These are phyloP conservation scores for Plagodis pulveraria DNA, from an alignment of 2,888 invertebrate genomes.

Conservation along the genomic window DNA sequence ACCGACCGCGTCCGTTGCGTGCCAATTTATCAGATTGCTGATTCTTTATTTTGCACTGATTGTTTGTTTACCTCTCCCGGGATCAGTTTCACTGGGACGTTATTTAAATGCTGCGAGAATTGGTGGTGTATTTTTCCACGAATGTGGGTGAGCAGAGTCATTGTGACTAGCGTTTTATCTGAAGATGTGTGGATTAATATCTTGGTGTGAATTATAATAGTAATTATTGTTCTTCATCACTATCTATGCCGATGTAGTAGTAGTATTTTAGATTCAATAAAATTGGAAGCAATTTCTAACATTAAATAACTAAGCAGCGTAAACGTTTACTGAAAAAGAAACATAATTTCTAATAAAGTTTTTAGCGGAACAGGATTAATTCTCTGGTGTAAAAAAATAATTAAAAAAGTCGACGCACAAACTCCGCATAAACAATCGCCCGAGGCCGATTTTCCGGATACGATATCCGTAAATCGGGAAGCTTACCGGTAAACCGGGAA, in stretches of 20 bases:
- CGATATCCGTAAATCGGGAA: slow-evolving; percentile 42
- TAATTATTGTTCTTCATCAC: too few species aligned
- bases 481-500: slow-evolving; percentile 48
- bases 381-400: slow-evolving; percentile 15
- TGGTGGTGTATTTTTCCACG: slow-evolving; percentile 5
- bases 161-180: too few species aligned
- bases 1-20: slow-evolving; percentile 13
- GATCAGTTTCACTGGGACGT: slow-evolving; percentile 18
- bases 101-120: slow-evolving; percentile 17
- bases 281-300: too few species aligned
- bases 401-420: slow-evolving; percentile 25
- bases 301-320: too few species aligned
- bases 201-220: too few species aligned
- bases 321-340: too few species aligned
- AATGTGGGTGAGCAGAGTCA: too few species aligned
- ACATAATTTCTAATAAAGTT: too few species aligned
- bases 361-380: not conserved
- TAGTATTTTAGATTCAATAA: too few species aligned
- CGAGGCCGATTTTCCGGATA: slow-evolving; percentile 25
- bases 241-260: too few species aligned
- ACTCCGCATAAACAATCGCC: slow-evolving; percentile 18
- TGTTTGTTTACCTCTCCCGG: slow-evolving; percentile 23
- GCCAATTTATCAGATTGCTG: slow-evolving; percentile 27
- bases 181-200: too few species aligned
- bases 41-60: slow-evolving; percentile 26